Base-by-base conservation (phyloP, 1,140 invertebrate genomes). In the Drosophila kanapiae region DNA sequence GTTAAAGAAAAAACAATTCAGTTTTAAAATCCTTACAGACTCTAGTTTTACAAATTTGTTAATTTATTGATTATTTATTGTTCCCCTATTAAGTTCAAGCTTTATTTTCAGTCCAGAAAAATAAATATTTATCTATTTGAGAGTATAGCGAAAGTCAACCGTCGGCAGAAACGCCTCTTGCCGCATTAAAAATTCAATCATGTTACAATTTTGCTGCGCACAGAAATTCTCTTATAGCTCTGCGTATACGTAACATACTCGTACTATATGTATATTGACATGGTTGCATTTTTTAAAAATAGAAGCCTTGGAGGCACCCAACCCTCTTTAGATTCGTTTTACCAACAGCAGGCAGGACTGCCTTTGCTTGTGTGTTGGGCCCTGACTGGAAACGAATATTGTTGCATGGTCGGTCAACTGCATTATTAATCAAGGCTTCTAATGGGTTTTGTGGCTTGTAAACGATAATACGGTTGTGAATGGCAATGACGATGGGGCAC, bases 351-450 rank as follows among this genome's bases (percentile, higher is more conserved):
- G 57, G 27, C 16, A 58, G 57, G 43, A 33, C 38, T 16, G 60
- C 16, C 45, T 75, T 59, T 40, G 61, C 47, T 49, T 42, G 42
- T 62, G 33, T 62, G 42, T 38, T 57, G 45, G 54, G 27, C 40
- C 51, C 29, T 56, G 37, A 58, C 58, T 78, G 69, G 54, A 78
- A 71, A 37, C 38, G 45, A 72, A 72, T 72, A 51, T 68, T 72
- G 68, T 74, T 59, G 67, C 75, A 43, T 63, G 59, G 65, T 64
- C 67, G 58, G 75, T 63, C 65, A 58, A 53, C 59, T 78, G 76
- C 76, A 78, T 79, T 79, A 79, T 79, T 79, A 72, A 78, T 78
- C 35, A 71, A 48, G 75, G 59, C 45, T 78, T 64, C 59, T 78
- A 78, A 78, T 78, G 76, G 76, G 33, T 58, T 78, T 70, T 71